Conservation (phyloP, 2,797 vertebrate species). For the Antrozous pallidus region DNA sequence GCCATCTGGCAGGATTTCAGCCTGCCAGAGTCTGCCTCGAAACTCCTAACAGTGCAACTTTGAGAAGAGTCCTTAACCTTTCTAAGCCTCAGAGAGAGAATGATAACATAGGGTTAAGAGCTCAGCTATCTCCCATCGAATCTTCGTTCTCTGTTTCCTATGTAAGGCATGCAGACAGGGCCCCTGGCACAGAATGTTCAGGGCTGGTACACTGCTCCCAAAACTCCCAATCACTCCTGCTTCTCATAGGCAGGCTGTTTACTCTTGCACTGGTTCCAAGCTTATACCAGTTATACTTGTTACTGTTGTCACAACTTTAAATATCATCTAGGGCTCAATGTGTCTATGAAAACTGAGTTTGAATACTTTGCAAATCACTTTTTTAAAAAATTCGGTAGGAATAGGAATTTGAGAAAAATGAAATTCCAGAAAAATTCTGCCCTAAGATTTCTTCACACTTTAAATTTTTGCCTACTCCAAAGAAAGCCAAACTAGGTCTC, state of each 20-base stretch:
- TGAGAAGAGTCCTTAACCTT: neutral
- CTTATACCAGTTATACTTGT: neutral
- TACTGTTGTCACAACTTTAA: neutral
- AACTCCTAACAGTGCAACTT: neutral
- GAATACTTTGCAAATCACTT: neutral
- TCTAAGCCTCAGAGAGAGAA: neutral
- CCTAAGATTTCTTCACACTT: neutral
- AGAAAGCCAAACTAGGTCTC: neutral
- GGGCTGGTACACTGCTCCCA: neutral
- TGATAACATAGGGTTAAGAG: neutral
- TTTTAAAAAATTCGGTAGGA: neutral
- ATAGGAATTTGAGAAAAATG: neutral
- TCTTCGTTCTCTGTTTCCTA: neutral
- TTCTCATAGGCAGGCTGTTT: neutral
- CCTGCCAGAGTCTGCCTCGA: neutral
- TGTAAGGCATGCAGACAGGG: neutral
- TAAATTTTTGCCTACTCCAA: neutral
- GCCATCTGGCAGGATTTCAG: neutral
- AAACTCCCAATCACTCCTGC: neutral
- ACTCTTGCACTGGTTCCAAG: neutral
- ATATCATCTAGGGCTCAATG: neutral
- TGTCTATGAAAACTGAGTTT: slow-evolving; percentile 1
- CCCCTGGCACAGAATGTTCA: neutral
- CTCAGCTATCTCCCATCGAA: neutral
- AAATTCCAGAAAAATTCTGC: neutral